These are phyloP conservation scores for Geotrypetes seraphini DNA, from an alignment of 2,797 vertebrate species.

Conservation along the genomic window DNA sequence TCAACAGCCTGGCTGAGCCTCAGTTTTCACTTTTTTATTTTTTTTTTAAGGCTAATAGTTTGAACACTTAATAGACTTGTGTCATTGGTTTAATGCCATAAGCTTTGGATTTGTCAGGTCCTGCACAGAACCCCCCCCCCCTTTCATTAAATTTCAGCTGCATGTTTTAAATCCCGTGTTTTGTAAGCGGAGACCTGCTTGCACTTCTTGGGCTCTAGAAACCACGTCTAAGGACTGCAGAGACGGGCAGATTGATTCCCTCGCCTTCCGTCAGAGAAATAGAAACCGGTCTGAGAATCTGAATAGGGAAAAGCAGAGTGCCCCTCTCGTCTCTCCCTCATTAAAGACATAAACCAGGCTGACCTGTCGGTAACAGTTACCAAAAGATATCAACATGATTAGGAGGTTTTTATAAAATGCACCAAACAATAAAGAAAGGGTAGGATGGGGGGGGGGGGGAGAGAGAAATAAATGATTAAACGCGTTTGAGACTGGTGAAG, in stretches of 20 bases:
- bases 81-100: too few relatives aligned
- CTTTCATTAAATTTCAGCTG: slow-evolving; percentile 29
- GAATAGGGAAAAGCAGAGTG: too few relatives aligned
- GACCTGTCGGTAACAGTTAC: too few relatives aligned
- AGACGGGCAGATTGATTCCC: slow-evolving; percentile 10
- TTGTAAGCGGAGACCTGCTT: rapidly evolving
- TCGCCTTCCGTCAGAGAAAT: not conserved
- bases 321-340: too few relatives aligned
- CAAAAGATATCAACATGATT: too few relatives aligned
- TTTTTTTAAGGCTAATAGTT: not conserved
- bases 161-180: not conserved
- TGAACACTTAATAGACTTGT: slow-evolving; percentile 6
- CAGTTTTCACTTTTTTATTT: slow-evolving; percentile 1
- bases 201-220: slow-evolving; percentile 11
- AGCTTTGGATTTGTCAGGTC: slow-evolving; percentile 13
- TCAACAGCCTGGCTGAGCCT: not conserved
- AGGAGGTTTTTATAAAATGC: too few relatives aligned
- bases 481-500: too few relatives aligned
- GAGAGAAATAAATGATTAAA: too few relatives aligned
- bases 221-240: slow-evolving; percentile 26
- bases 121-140: slow-evolving; percentile 10
- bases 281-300: slow-evolving; percentile 41
- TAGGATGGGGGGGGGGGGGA: too few relatives aligned
- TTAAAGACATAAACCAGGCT: too few relatives aligned
- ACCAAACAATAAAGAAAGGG: too few relatives aligned